These are phyloP conservation scores for Naso thynnoides DNA, from an alignment of 2,797 vertebrate species.

Conservation along the genomic window DNA sequence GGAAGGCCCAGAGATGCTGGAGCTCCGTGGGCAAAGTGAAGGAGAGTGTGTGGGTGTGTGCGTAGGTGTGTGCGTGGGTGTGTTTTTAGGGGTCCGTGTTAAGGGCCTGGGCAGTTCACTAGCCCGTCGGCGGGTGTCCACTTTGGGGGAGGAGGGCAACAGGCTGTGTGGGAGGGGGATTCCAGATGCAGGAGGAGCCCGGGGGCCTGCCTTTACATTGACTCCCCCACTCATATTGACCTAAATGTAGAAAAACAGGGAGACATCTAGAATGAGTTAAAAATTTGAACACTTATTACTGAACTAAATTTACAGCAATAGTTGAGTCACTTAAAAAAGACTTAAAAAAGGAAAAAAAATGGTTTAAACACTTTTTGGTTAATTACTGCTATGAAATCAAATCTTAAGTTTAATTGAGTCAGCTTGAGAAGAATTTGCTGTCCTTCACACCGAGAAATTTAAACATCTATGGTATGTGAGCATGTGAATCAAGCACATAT, in stretches of 20 bases:
- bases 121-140: slow-evolving; percentile 49
- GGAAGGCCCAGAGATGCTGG: slow-evolving; percentile 51
- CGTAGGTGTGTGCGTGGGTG: slow-evolving; percentile 49
- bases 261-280: not conserved
- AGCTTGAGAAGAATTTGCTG: slow-evolving; percentile 1
- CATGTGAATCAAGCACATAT: slow-evolving; percentile 55
- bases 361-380: slow-evolving; percentile 10
- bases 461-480: slow-evolving; percentile 30
- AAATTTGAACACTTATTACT: not conserved
- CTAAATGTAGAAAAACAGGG: slow-evolving; percentile 48
- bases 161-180: slow-evolving; percentile 86
- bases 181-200: slow-evolving; percentile 84
- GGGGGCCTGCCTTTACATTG: slow-evolving; percentile 83
- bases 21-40: slow-evolving; percentile 53
- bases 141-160: slow-evolving; percentile 81
- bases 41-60: slow-evolving; percentile 68
- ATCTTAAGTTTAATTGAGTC: slow-evolving; percentile 25
- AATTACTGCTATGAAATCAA: slow-evolving; percentile 23
- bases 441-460: slow-evolving; percentile 18
- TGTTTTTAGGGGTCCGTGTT: slow-evolving; percentile 62
- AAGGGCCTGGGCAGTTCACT: slow-evolving; percentile 65
- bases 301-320: slow-evolving; percentile 14
- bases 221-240: slow-evolving; percentile 86
- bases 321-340: slow-evolving; percentile 5
- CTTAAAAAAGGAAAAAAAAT: not conserved